Conservation (phyloP, 2,113 vertebrate genomes). For the Myiopsitta monachus region DNA sequence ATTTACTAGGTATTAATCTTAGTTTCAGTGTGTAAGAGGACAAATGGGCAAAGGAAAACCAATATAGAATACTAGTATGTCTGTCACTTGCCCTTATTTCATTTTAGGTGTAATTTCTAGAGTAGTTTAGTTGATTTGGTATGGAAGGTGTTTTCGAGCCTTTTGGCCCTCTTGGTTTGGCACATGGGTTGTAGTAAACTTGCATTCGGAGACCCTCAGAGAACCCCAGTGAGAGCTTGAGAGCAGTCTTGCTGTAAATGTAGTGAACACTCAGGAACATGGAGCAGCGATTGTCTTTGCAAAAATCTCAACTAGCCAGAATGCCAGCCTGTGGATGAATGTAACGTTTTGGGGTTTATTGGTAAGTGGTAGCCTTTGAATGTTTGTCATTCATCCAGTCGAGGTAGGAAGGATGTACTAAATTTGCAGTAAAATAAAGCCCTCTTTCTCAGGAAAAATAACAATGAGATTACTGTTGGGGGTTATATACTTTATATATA, state of each 20-base stretch:
- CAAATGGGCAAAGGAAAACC: neutral
- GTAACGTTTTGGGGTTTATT: neutral
- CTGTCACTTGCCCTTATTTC: neutral
- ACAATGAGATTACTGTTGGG: neutral
- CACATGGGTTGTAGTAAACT: neutral
- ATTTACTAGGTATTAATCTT: neutral
- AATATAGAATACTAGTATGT: neutral
- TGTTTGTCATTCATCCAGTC: neutral
- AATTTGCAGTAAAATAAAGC: neutral
- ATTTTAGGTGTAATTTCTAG: neutral
- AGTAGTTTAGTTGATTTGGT: neutral
- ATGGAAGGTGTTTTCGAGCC: rapidly evolving
- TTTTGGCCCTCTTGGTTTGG: neutral
- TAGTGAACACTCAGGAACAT: neutral
- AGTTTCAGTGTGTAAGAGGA: neutral
- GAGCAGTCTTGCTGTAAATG: neutral
- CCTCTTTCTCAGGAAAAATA: neutral
- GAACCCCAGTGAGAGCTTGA: rapidly evolving
- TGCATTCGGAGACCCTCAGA: neutral
- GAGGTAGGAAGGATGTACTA: neutral
- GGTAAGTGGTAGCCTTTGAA: neutral
- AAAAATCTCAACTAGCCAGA: neutral
- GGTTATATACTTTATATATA: neutral
- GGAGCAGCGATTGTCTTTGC: neutral
- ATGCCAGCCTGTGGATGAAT: too few species aligned